Evolutionary conservation across 2,113 vertebrate genomes (phyloP), one percentile per base, ranked within the genome.

Genomic region (Rhipidura dahli): DNA sequence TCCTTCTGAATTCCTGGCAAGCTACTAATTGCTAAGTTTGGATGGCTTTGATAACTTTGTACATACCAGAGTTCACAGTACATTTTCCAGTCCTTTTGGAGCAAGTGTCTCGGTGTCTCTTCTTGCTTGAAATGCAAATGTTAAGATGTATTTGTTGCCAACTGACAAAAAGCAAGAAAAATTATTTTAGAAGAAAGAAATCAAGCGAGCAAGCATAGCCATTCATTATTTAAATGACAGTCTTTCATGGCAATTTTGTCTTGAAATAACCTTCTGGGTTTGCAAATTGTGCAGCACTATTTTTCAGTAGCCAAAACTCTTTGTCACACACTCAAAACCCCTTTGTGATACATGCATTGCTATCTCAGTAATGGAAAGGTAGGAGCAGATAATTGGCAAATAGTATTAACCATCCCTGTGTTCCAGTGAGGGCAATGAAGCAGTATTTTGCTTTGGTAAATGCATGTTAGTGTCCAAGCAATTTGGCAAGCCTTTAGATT

Each of bases 111-210:
- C 76, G 47, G 87, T 94, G 92, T 92, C 24, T 89, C 56, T 73
- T 86, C 86, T 93, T 95, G 64, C 69, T 90, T 78, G 80, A 84
- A 89, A 96, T 93, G 83, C 88, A 90, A 95, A 93, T 90, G 71
- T 83, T 96, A 89, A 96, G 92, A 93, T 84, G 64, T 72, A 93
- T 96, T 96, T 93, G 88, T 96, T 93, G 76, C 88, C 88, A 92
- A 92, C 88, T 96, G 83, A 88, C 94, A 93, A 88, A 93, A 94
- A 93, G 86, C 49, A 96, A 94, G 96, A 95, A 90, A 92, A 90
- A 95, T 78, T 94, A 94, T 93, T 97, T 96, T 76, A 93, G 90
- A 91, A 92, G 93, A 81, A 94, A 94, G 90, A 93, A 96, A 97
- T 86, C 85, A 93, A 90, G 83, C 83, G 28, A 92, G 82, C 66